Evolutionary conservation across 2,888 invertebrate genomes (phyloP).

Genomic region (Ctenicera cuprea): DNA sequence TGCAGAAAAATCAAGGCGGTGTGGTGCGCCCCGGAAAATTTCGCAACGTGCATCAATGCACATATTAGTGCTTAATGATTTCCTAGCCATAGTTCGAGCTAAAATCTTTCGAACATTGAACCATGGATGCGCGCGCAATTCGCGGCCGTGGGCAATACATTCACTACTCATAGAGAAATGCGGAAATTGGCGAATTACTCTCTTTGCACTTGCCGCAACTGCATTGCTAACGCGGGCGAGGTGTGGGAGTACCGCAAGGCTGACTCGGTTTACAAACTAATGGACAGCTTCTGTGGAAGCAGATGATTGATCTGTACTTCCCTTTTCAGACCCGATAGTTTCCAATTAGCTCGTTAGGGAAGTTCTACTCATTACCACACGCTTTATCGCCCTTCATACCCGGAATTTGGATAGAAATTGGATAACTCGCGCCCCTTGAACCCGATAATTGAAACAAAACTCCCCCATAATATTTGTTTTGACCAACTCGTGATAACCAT

Average conservation of each 20-base stretch:
- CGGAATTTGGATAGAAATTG: slow-evolving; percentile 14
- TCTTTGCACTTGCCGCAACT: slow-evolving; percentile 57
- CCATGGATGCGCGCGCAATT: slow-evolving; percentile 35
- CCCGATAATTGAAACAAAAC: slow-evolving; percentile 4
- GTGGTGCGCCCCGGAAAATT: slow-evolving; percentile 37
- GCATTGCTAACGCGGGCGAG: slow-evolving; percentile 48
- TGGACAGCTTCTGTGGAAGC: slow-evolving; percentile 27
- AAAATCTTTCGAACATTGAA: slow-evolving; percentile 45
- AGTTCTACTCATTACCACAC: slow-evolving; percentile 8
- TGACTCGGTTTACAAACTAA: slow-evolving; percentile 39
- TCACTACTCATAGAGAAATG: slow-evolving; percentile 61
- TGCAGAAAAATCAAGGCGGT: slow-evolving; percentile 35
- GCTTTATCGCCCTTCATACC: not conserved
- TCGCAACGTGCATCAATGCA: slow-evolving; percentile 41
- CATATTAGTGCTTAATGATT: slow-evolving; percentile 38
- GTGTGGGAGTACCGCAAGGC: slow-evolving; percentile 59
- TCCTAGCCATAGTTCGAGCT: slow-evolving; percentile 10
- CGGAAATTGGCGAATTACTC: slow-evolving; percentile 57
- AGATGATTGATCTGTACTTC: slow-evolving; percentile 14
- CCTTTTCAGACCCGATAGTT: not conserved
- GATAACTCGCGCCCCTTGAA: not conserved
- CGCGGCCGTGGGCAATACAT: slow-evolving; percentile 48
- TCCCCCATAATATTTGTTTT: not conserved
- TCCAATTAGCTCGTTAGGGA: slow-evolving; percentile 21
- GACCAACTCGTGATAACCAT: not conserved